Evolutionary conservation across 2,888 invertebrate genomes (phyloP), one percentile per base, ranked within the genome.

Genomic region (Conistra vaccinii): DNA sequence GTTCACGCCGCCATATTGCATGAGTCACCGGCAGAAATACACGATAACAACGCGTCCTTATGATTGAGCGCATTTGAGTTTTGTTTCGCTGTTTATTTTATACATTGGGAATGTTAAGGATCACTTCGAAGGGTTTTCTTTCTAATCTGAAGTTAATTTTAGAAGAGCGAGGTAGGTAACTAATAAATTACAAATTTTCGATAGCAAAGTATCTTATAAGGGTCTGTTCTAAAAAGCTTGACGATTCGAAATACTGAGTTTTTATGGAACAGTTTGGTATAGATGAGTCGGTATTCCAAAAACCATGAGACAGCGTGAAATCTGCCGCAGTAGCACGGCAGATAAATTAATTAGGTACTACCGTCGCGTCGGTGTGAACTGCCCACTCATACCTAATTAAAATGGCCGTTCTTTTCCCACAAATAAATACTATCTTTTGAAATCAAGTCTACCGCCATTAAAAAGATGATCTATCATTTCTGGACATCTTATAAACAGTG

Each of bases 1-100:
- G 63, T 58, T 63, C 32, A 74, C 57, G 53, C 60, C 65, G 69
- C 75, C 72, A 77, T 78, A 1, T 65, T 76, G 80, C 68, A 74
- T 91, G 90, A 89, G 78, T 91, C 90, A 91, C 84, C 77, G 80
- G 76, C 88, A 84, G 83, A 90, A 89, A 88, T 87, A 90, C 84
- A 26, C 81, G 88, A 87, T 91, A 89, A 86, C 82, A 85, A 76
- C 83, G 77, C 63, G 76, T 82, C 73, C 77, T 83, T 80, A 77
- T 75, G 85, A 76, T 81, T 69, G 70, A 66, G 42, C 67, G 68
- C 66, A 71, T 82, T 82, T 71, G 55, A 65, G 68, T 70, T 74
- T 62, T 57, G 57, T 70, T 79, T 58, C 12, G 42, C 39, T 29
- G 39, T 55, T 69, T 55, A 63, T 77, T 57, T n/a, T 32, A 26